A percentile compares a stretch with the other conserved stretches of the same genome.
Evolutionary conservation across 2,888 invertebrate genomes (phyloP).

Genomic region (Orthonychiurus folsomi): DNA sequence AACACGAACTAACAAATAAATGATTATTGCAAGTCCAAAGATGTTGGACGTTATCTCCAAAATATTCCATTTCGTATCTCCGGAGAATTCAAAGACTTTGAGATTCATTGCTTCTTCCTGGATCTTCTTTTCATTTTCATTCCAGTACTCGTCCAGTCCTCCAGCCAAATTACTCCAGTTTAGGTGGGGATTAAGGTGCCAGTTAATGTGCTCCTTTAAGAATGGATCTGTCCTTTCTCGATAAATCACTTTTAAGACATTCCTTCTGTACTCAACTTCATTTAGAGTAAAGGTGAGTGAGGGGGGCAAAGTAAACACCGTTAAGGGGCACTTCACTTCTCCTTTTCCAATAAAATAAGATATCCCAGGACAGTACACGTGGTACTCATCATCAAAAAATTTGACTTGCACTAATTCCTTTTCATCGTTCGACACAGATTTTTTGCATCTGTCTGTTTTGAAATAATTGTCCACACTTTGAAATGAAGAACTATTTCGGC

Average conservation of each 20-base stretch:
- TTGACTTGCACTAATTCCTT: conserved; percentile 18
- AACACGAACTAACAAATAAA: no score
- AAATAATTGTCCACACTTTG: neutral
- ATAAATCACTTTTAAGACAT: conserved; percentile 2
- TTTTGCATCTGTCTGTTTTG: conserved; percentile 6
- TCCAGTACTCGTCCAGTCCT: neutral
- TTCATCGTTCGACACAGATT: neutral
- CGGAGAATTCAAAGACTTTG: neutral
- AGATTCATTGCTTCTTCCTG: neutral
- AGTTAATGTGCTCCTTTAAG: neutral
- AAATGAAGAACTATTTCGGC: conserved; percentile 5
- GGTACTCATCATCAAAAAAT: conserved; percentile 15
- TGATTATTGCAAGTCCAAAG: neutral
- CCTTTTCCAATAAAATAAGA: conserved; percentile 10
- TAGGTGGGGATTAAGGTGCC: conserved; percentile 4
- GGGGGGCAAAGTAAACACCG: conserved; percentile 14
- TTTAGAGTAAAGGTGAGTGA: conserved; percentile 12
- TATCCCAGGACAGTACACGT: conserved; percentile 18
- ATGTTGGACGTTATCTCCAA: neutral
- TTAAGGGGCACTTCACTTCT: conserved; percentile 11
- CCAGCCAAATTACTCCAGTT: neutral
- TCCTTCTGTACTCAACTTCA: conserved; percentile 16
- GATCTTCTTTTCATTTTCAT: neutral
- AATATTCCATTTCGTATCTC: neutral
- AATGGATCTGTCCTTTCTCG: conserved; percentile 5